These are phyloP conservation scores for Tragelaphus eurycerus DNA, from an alignment of 2,797 vertebrate genomes.

Conservation along the genomic window DNA sequence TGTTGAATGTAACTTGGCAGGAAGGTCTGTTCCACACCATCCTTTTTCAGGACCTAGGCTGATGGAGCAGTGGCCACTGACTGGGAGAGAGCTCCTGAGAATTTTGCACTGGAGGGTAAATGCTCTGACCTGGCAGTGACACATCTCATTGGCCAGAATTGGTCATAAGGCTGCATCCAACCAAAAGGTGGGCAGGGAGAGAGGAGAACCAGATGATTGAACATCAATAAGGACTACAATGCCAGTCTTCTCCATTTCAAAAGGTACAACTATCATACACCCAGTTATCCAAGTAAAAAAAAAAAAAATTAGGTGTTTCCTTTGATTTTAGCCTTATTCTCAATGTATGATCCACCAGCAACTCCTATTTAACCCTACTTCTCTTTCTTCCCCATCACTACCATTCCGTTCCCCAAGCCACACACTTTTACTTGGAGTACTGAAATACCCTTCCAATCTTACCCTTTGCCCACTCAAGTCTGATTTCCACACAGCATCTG, in stretches of 20 bases:
- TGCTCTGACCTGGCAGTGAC: neutral
- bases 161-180: neutral
- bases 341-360: neutral
- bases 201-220: neutral
- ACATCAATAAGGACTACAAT: neutral
- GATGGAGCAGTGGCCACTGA: neutral
- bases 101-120: neutral
- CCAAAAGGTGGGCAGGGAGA: neutral
- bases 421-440: neutral
- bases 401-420: neutral
- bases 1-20: neutral
- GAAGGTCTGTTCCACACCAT: neutral
- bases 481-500: neutral
- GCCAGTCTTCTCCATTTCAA: neutral
- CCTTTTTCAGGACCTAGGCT: neutral
- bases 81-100: neutral
- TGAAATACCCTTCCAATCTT: neutral
- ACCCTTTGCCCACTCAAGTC: neutral
- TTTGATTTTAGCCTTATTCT: neutral
- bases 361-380: neutral
- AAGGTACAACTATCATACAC: neutral
- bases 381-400: neutral
- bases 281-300: neutral
- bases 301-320: neutral
- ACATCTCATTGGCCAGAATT: neutral